Conservation (phyloP, 2,888 invertebrate species). For the Chloroclystis v-ata region DNA sequence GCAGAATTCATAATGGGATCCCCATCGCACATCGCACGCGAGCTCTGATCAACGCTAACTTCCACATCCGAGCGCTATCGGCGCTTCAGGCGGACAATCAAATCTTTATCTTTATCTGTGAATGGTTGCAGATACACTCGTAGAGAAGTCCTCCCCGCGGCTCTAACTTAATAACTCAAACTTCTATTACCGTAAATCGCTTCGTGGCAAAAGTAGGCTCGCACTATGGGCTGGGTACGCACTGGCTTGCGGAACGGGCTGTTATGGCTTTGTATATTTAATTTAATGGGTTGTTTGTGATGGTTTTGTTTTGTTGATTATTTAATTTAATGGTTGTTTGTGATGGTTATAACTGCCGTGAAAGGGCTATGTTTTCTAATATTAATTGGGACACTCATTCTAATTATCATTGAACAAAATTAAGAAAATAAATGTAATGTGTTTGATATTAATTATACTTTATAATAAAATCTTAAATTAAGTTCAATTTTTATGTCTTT, state of each 20-base stretch:
- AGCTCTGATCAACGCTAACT: slow-evolving; percentile 22
- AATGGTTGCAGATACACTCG: slow-evolving; percentile 52
- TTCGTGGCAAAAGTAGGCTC: slow-evolving; percentile 38
- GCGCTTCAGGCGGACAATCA: slow-evolving; percentile 50
- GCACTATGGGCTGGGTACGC: slow-evolving; percentile 29
- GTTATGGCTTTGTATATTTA: too few relatives aligned
- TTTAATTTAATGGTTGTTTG: too few relatives aligned
- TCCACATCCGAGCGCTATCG: slow-evolving; percentile 33
- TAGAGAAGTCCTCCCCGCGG: slow-evolving; percentile 47
- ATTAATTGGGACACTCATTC: too few relatives aligned
- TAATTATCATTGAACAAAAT: too few relatives aligned
- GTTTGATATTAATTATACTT: too few relatives aligned
- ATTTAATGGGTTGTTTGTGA: too few relatives aligned
- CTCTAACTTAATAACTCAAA: slow-evolving; percentile 54
- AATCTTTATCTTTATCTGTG: slow-evolving; percentile 46
- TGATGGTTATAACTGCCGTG: too few relatives aligned
- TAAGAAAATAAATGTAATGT: too few relatives aligned
- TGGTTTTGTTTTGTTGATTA: too few relatives aligned
- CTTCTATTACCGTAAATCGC: slow-evolving; percentile 60
- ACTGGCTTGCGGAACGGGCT: slow-evolving; percentile 22
- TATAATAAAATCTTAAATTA: too few relatives aligned
- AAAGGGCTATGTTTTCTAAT: too few relatives aligned
- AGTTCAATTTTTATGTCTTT: too few relatives aligned
- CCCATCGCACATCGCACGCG: slow-evolving; percentile 2
- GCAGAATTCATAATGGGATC: slow-evolving; percentile 1